Evolutionary conservation across 2,888 invertebrate genomes (phyloP).

Genomic region (Deilephila elpenor): DNA sequence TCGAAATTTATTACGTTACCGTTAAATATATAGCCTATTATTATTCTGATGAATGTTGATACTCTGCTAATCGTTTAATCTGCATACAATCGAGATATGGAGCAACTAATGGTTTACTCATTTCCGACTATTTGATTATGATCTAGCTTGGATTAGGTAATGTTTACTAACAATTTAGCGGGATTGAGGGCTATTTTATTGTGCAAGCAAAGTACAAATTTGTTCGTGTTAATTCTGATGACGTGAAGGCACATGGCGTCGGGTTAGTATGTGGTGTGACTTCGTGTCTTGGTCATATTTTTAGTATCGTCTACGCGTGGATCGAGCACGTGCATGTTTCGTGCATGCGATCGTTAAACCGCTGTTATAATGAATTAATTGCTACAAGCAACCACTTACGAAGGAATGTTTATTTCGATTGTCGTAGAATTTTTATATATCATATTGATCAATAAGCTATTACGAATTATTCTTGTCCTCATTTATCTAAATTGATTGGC

Average conservation of each 20-base stretch:
- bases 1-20: slow-evolving; percentile 2
- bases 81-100: background rate
- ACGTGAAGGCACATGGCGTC: background rate
- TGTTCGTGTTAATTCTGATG: background rate
- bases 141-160: background rate
- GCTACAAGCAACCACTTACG: background rate
- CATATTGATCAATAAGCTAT: background rate
- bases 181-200: background rate
- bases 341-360: slow-evolving; percentile 26
- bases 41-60: slow-evolving; percentile 8
- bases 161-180: background rate
- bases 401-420: background rate
- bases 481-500: no score
- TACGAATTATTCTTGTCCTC: no score
- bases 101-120: background rate
- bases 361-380: slow-evolving; percentile 23
- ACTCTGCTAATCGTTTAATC: background rate
- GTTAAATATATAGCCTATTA: background rate
- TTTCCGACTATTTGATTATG: background rate
- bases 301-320: slow-evolving; percentile 27
- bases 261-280: background rate
- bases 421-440: background rate
- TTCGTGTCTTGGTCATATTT: slow-evolving; percentile 28
- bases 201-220: background rate
- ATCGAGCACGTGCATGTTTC: slow-evolving; percentile 26